Conservation (phyloP, 2,113 vertebrate species). For the Suricata suricatta region DNA sequence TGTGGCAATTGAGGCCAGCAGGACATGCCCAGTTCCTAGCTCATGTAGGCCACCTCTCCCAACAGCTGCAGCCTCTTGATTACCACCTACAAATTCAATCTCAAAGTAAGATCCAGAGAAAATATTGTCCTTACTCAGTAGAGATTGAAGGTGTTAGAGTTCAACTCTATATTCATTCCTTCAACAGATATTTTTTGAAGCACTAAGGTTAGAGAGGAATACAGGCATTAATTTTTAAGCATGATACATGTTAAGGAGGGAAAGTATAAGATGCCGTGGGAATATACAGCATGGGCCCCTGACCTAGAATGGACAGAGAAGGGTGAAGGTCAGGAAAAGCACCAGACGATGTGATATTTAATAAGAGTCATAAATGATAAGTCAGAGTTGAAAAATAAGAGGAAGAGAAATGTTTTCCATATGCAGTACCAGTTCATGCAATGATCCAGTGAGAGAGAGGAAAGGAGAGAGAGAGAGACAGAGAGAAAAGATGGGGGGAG, state of each 20-base stretch:
- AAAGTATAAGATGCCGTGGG: background rate
- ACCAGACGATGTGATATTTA: background rate
- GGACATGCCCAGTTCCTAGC: background rate
- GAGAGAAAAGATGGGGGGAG: too few relatives aligned
- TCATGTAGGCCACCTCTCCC: background rate
- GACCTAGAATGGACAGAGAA: background rate
- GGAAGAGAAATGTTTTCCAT: background rate
- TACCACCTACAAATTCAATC: background rate
- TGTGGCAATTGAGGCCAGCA: slow-evolving; percentile 24
- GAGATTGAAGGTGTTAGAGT: background rate
- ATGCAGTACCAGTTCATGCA: background rate
- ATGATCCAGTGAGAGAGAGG: background rate
- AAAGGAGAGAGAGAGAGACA: too few relatives aligned
- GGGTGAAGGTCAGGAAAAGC: background rate
- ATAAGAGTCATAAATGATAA: background rate
- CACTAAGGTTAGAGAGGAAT: background rate
- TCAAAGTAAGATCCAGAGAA: slow-evolving; percentile 16
- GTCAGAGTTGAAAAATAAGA: background rate
- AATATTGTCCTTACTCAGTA: background rate
- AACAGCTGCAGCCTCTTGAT: background rate
- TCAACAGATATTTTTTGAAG: background rate
- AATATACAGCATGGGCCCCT: too few relatives aligned
- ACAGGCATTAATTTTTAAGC: background rate
- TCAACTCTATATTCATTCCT: background rate
- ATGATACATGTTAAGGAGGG: background rate